Evolutionary conservation across 2,113 vertebrate genomes (phyloP).

Genomic region (Ammospiza caudacuta): DNA sequence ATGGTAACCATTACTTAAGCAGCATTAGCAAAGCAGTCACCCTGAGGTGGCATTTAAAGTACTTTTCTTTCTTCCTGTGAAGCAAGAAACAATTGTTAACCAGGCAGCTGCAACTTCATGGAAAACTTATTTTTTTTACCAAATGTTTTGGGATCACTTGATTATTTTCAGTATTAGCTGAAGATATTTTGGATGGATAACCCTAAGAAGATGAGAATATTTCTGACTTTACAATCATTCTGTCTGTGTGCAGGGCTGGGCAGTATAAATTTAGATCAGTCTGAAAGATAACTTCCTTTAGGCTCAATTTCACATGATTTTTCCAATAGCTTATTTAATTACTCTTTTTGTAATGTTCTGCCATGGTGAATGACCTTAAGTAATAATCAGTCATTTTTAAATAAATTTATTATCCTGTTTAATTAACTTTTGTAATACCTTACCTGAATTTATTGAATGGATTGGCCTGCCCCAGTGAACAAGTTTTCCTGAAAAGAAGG

Average conservation of each 20-base stretch:
- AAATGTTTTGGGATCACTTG: not conserved
- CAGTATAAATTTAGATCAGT: conserved; percentile 8
- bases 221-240: not conserved
- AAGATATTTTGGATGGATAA: not conserved
- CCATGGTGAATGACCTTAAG: not conserved
- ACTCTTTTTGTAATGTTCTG: not conserved
- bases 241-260: not conserved
- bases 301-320: conserved; percentile 9
- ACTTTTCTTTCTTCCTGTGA: not conserved
- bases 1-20: not conserved
- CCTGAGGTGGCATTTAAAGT: not conserved
- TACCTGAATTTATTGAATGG: not conserved
- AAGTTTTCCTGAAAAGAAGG: not conserved
- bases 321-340: conserved; percentile 3
- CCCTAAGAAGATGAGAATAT: not conserved
- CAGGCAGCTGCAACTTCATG: not conserved
- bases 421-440: conserved; percentile 3
- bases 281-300: not conserved
- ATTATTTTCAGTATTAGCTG: not conserved
- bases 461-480: not conserved
- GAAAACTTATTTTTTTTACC: not conserved
- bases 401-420: not conserved
- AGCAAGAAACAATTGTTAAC: not conserved
- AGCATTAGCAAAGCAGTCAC: not conserved
- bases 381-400: not conserved